Percentiles rank a stretch among this genome's conserved stretches.
Evolutionary conservation across 2,888 invertebrate species (phyloP).

Genomic region (Cephus runcator): DNA sequence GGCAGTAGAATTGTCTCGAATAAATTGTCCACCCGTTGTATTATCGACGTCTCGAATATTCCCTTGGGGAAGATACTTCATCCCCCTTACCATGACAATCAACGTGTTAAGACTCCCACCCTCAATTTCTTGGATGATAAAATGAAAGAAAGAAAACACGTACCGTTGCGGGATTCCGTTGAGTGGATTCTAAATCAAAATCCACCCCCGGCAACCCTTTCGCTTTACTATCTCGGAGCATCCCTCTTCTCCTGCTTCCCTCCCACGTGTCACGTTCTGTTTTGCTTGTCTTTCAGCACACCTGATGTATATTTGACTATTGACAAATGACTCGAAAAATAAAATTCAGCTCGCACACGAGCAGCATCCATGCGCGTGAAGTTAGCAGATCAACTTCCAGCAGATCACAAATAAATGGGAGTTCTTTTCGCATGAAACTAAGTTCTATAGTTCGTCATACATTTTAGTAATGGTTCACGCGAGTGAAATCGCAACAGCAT

Average conservation of each 20-base stretch:
- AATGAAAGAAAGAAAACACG: neutral
- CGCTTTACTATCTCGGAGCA: neutral
- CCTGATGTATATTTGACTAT: neutral
- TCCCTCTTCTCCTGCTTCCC: neutral
- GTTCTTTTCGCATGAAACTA: too few relatives aligned
- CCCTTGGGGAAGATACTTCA: neutral
- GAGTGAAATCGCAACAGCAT: neutral
- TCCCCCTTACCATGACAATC: neutral
- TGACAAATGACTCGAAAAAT: neutral
- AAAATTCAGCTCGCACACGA: neutral
- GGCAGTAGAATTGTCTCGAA: neutral
- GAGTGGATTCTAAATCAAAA: constrained; percentile 17
- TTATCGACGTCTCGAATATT: neutral
- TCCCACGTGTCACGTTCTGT: neutral
- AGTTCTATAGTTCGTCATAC: too few relatives aligned
- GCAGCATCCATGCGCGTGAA: neutral
- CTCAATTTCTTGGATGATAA: neutral
- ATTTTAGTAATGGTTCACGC: too few relatives aligned
- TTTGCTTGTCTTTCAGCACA: neutral
- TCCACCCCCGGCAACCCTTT: neutral
- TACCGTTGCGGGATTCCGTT: constrained; percentile 36
- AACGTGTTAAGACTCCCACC: neutral
- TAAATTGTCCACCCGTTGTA: neutral
- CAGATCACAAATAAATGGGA: too few relatives aligned
- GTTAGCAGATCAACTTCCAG: too few relatives aligned